Evolutionary conservation across 2,888 invertebrate species (phyloP).

Genomic region (Campaea margaritaria): DNA sequence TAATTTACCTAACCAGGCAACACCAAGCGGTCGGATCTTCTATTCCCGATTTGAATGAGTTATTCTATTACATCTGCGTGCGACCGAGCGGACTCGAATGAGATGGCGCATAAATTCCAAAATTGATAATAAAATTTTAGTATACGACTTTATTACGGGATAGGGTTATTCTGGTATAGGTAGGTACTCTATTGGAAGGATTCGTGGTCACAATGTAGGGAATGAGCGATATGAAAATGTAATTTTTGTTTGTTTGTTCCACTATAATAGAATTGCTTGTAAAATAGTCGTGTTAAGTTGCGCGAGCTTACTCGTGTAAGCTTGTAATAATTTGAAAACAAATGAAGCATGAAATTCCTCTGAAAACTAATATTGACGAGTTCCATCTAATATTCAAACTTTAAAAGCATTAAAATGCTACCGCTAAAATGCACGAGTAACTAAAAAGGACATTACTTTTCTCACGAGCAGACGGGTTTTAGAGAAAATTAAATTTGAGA

Average conservation of each 20-base stretch:
- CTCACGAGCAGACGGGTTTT: constrained; percentile 35
- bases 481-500: constrained; percentile 34
- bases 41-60: constrained; percentile 83
- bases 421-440: constrained; percentile 28
- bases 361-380: constrained; percentile 11
- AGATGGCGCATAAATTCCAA: constrained; percentile 74
- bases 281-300: too few relatives aligned
- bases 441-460: constrained; percentile 31
- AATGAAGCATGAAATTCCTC: background rate
- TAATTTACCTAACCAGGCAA: constrained; percentile 64
- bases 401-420: constrained; percentile 22
- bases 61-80: constrained; percentile 79
- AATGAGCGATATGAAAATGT: background rate
- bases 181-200: constrained; percentile 52
- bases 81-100: constrained; percentile 60
- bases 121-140: constrained; percentile 81
- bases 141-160: constrained; percentile 59
- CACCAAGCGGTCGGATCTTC: constrained; percentile 49
- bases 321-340: background rate
- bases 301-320: too few relatives aligned
- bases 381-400: constrained; percentile 18
- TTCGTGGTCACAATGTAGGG: constrained; percentile 2
- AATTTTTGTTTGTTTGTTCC: too few relatives aligned
- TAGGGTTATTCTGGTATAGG: constrained; percentile 48
- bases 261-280: too few relatives aligned